Evolutionary conservation across 2,888 invertebrate species (phyloP).

Genomic region (Phortica okadai): DNA sequence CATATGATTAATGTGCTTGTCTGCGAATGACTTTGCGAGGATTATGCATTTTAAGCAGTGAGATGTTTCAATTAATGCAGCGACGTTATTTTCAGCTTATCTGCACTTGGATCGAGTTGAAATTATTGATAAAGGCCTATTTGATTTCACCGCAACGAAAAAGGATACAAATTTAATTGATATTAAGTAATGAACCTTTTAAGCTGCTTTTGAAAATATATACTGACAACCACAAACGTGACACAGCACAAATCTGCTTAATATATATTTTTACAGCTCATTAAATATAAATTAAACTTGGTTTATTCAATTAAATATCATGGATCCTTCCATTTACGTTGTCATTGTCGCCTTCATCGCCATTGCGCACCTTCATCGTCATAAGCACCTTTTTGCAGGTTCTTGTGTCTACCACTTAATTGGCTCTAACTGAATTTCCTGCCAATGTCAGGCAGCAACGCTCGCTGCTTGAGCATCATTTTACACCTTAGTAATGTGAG

Average conservation of each 20-base stretch:
- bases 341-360: neutral
- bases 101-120: too few relatives aligned
- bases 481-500: neutral
- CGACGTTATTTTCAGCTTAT: too few relatives aligned
- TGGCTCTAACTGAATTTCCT: conserved; percentile 57
- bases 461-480: conserved; percentile 9
- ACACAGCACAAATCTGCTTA: too few relatives aligned
- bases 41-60: too few relatives aligned
- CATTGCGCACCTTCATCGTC: neutral
- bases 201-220: too few relatives aligned
- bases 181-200: too few relatives aligned
- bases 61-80: too few relatives aligned
- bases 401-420: conserved; percentile 45
- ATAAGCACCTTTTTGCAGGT: neutral
- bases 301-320: conserved; percentile 38
- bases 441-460: conserved; percentile 17
- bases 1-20: neutral
- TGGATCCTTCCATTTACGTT: neutral
- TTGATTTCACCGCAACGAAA: too few relatives aligned
- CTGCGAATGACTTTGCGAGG: neutral
- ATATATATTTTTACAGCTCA: conserved; percentile 34
- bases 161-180: too few relatives aligned
- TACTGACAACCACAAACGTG: too few relatives aligned
- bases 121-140: too few relatives aligned
- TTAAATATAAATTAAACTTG: conserved; percentile 41